These are phyloP conservation scores for Limnephilus marmoratus DNA, from an alignment of 2,888 invertebrate genomes.

Conservation along the genomic window DNA sequence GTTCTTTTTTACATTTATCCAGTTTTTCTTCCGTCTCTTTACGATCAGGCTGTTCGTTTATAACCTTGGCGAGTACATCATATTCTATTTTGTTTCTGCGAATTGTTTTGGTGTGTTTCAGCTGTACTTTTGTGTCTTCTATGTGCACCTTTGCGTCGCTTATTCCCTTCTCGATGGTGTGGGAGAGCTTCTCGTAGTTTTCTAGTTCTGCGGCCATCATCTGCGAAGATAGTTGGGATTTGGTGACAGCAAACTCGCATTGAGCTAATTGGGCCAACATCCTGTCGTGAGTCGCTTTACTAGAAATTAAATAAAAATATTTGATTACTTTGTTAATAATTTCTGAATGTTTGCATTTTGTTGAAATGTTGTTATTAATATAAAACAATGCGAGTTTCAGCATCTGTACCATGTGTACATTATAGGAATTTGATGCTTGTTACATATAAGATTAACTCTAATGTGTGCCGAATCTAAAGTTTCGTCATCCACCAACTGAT, in stretches of 20 bases:
- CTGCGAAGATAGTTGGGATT: slow-evolving; percentile 86
- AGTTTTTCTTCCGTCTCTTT: slow-evolving; percentile 86
- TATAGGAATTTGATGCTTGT: too few species aligned
- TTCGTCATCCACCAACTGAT: too few species aligned
- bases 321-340: slow-evolving; percentile 8
- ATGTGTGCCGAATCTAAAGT: too few species aligned
- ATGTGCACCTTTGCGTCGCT: slow-evolving; percentile 89
- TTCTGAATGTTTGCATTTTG: not conserved
- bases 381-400: too few species aligned
- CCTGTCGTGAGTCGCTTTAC: slow-evolving; percentile 85
- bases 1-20: slow-evolving; percentile 84
- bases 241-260: slow-evolving; percentile 91
- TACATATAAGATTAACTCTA: too few species aligned
- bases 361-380: not conserved
- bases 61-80: slow-evolving; percentile 93
- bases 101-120: slow-evolving; percentile 89
- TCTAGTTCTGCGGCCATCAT: slow-evolving; percentile 91
- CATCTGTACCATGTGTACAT: too few species aligned
- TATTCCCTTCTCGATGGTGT: slow-evolving; percentile 87
- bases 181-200: slow-evolving; percentile 88
- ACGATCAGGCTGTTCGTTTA: slow-evolving; percentile 92
- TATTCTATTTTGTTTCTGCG: slow-evolving; percentile 95
- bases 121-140: slow-evolving; percentile 87
- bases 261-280: slow-evolving; percentile 90
- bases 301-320: slow-evolving; percentile 69